Base-by-base conservation (phyloP, 2,797 vertebrate genomes). In the Nannoperca obscura region DNA sequence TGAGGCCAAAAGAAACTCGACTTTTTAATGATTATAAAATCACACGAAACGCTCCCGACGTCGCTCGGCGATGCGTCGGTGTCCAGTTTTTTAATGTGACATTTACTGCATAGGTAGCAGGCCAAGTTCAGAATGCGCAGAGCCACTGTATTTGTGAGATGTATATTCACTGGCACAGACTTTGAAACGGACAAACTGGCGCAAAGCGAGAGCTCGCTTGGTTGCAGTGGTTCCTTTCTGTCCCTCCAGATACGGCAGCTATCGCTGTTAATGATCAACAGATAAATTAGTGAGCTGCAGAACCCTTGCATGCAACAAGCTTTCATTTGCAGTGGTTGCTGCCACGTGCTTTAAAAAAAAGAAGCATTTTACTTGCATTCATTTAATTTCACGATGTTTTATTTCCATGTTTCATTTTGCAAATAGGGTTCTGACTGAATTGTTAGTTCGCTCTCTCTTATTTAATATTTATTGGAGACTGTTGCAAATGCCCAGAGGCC, bases 181-280 rank as follows among this genome's bases (percentile, higher is more conserved):
- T 73, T 36, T 40, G 20, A 57, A 81, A 55, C 30, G 13, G 11
- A 40, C 13, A 11, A 34, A 40, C 4, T 15, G 40, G 14, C 34
- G 13, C 14, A 40, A 20, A 20, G 32, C 55, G 63, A 52, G 74
- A 59, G 65, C 57, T 44, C 14, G 11, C 40, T n/a, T 27, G 22
- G 27, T 32, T 27, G 3, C 53, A 44, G 38, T 47, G 6, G 7
- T 52, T 72, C 10, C 42, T 57, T 20, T 57, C 67, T 74, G 52
- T 42, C 27, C 50, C 13, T 47, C 32, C 47, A 59, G 42, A 76
- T 59, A 75, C 52, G 55, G 27, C 24, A 66, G 22, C 13, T 40
- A 54, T 80, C 67, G 7, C 5, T 38, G 78, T 81, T 70, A 64
- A 75, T 71, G 73, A 82, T 82, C 61, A 38, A 42, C 76, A 74